Percentiles rank a stretch among this genome's conserved stretches.
Conservation (phyloP, 2,113 vertebrate species). For the Peucedramus taeniatus region DNA sequence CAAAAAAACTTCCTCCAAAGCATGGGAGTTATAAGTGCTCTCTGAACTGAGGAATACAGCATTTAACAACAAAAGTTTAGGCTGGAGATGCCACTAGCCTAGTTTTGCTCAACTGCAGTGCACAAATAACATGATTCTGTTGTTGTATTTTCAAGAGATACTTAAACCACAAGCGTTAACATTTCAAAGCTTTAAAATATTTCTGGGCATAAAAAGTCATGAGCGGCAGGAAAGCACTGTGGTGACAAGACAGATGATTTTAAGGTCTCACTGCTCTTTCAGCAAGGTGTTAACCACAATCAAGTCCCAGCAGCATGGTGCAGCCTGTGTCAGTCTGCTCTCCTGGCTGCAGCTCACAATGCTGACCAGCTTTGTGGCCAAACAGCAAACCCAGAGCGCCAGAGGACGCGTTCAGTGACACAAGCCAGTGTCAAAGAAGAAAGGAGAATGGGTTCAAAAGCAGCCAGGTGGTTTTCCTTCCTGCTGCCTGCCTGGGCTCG, state of each 20-base stretch:
- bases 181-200: not conserved
- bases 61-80: not conserved
- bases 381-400: not conserved
- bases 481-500: not conserved
- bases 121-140: not conserved
- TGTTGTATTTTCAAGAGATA: not conserved
- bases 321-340: not conserved
- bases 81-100: not conserved
- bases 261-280: not conserved
- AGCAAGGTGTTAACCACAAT: not conserved
- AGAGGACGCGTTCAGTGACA: fast-evolving
- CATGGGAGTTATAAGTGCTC: fast-evolving
- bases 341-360: fast-evolving
- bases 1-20: not conserved
- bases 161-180: not conserved
- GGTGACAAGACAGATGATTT: not conserved
- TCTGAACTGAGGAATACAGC: not conserved
- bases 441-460: not conserved
- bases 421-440: fast-evolving
- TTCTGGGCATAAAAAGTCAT: not conserved
- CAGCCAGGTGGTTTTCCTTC: not conserved
- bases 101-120: not conserved
- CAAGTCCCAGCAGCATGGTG: fast-evolving
- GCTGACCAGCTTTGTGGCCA: not conserved
- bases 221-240: not conserved